Evolutionary conservation across 2,797 vertebrate genomes (phyloP), one percentile per base, ranked within the genome.

Genomic region (Tapirus indicus): DNA sequence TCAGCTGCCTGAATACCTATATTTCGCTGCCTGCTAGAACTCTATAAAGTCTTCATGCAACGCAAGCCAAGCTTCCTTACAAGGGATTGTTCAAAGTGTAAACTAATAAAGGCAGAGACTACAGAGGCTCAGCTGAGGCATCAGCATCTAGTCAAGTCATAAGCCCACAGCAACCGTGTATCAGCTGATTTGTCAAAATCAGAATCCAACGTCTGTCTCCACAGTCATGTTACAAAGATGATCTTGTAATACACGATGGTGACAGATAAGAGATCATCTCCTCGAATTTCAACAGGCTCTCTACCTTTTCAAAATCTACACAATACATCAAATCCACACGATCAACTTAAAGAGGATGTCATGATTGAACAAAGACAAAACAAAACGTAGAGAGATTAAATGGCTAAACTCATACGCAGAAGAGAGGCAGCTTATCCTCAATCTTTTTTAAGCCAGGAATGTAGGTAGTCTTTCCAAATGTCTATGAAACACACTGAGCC

Each of bases 131-230:
- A 17, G 8, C 38, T 54, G 66, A 64, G 72, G 77, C 44, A 68
- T 56, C 71, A 96, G 62, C 32, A 78, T 79, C 60, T 68, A 47
- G 38, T 92, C 60, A 49, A 64, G 29, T 56, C 62, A 64, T 47
- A 32, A 97, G 89, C 62, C n/a, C 62, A 88, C 88, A 14, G 72
- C 54, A 93, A 84, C 9, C 20, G 2, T 14, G 0, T 66, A 66
- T 87, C 77, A 72, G 27, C 74, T 88, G 25, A 84, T 41, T n/a
- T 92, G 52, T 94, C 86, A 96, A 97, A 97, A 85, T 87, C 54
- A 86, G 85, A 94, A 92, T 80, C 52, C 38, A 71, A 4, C 74
- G 95, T 83, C 80, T 96, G 32, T 95, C 87, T 95, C 49, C 91
- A 80, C 11, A 16, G 32, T 38, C 35, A 77, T 38, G 10, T 68